Conservation (phyloP, 2,888 invertebrate genomes). For the Orthosia gracilis region DNA sequence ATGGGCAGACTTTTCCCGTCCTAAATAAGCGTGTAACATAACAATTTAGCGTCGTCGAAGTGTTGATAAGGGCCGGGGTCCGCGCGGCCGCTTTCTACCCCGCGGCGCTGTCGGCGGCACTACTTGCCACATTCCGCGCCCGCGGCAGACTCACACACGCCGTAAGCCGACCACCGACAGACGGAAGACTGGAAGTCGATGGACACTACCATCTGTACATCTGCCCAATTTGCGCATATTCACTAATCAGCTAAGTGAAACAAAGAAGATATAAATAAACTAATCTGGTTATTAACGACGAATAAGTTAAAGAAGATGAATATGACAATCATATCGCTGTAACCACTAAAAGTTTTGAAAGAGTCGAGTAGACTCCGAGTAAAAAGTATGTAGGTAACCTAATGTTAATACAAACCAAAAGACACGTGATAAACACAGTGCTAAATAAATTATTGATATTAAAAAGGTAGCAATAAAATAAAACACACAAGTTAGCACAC, state of each 20-base stretch:
- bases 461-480: slow-evolving; percentile 56
- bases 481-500: slow-evolving; percentile 52
- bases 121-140: slow-evolving; percentile 77
- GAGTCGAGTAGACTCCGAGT: neutral
- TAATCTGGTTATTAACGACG: neutral
- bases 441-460: slow-evolving; percentile 47
- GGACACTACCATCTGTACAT: slow-evolving; percentile 16
- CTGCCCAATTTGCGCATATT: slow-evolving; percentile 4
- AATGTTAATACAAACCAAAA: slow-evolving; percentile 7
- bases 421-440: slow-evolving; percentile 12
- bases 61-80: slow-evolving; percentile 73
- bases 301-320: neutral
- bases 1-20: slow-evolving; percentile 24
- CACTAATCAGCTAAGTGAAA: neutral
- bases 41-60: slow-evolving; percentile 64
- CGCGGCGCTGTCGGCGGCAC: slow-evolving; percentile 71
- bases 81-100: slow-evolving; percentile 82
- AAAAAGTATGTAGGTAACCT: neutral
- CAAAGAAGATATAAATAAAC: neutral
- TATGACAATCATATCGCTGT: neutral
- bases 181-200: slow-evolving; percentile 53
- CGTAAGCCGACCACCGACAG: slow-evolving; percentile 19
- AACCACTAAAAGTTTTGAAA: neutral
- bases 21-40: slow-evolving; percentile 58
- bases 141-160: slow-evolving; percentile 61